Conservation (phyloP, 2,113 vertebrate genomes). For the Tachysurus vachellii region DNA sequence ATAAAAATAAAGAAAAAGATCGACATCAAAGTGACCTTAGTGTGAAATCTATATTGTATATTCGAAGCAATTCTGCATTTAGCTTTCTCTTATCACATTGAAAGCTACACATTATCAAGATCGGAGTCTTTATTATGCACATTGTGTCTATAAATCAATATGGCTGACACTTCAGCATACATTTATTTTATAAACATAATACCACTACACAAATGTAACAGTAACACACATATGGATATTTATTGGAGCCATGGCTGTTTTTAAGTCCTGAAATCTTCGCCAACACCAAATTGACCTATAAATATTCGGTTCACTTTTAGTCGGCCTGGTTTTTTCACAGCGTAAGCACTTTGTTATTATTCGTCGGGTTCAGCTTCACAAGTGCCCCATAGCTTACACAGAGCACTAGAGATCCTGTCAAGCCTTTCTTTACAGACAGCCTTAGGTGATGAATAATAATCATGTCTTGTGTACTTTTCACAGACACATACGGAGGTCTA, state of each 20-base stretch:
- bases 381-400: not conserved
- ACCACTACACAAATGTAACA: not conserved
- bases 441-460: not conserved
- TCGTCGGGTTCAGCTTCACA: conserved; percentile 49
- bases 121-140: not conserved
- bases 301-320: not conserved
- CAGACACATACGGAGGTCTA: not conserved
- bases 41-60: not conserved
- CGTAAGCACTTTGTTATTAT: conserved; percentile 57
- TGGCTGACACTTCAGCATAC: not conserved
- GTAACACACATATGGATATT: not conserved
- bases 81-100: not conserved
- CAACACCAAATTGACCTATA: not conserved
- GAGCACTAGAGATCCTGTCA: not conserved
- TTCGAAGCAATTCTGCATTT: not conserved
- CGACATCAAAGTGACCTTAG: not conserved
- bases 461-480: not conserved
- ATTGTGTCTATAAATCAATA: not conserved
- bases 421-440: not conserved
- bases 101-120: not conserved
- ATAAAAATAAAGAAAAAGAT: not conserved
- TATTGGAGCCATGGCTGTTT: not conserved
- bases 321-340: conserved; percentile 40
- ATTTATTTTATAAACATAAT: not conserved
- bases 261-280: not conserved